Conservation (phyloP, 1,140 invertebrate genomes). For the Macrobrachium rosenbergii region DNA sequence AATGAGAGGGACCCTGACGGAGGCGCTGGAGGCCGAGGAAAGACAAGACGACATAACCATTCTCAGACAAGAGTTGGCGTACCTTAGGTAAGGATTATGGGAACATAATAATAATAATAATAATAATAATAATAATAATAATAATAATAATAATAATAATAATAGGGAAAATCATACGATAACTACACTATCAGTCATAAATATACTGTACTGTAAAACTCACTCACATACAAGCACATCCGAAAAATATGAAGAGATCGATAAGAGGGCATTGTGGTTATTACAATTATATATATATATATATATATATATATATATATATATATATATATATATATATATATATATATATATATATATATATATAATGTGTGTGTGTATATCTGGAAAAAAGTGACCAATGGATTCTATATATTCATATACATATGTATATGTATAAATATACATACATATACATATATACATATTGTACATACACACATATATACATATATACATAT, state of each 20-base stretch:
- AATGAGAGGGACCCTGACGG: constrained; percentile 30
- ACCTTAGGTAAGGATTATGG: constrained; percentile 1
- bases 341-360: no score
- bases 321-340: no score
- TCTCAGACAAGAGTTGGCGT: constrained; percentile 13
- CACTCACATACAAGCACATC: background rate
- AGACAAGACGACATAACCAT: constrained; percentile 11
- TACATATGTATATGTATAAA: background rate
- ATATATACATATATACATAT: background rate
- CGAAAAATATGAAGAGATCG: no score
- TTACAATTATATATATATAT: no score
- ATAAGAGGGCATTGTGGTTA: no score
- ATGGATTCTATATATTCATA: no score
- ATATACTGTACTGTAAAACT: background rate
- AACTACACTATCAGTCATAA: background rate
- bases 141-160: background rate
- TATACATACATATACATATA: background rate
- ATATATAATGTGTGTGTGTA: background rate
- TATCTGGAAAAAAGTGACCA: background rate
- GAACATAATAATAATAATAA: background rate
- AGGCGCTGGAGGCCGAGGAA: constrained; percentile 15
- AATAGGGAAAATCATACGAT: background rate
- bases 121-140: background rate
- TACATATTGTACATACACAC: background rate
- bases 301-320: no score